These are phyloP conservation scores for Nesidiocoris tenuis DNA, from an alignment of 2,888 invertebrate genomes.

Conservation along the genomic window DNA sequence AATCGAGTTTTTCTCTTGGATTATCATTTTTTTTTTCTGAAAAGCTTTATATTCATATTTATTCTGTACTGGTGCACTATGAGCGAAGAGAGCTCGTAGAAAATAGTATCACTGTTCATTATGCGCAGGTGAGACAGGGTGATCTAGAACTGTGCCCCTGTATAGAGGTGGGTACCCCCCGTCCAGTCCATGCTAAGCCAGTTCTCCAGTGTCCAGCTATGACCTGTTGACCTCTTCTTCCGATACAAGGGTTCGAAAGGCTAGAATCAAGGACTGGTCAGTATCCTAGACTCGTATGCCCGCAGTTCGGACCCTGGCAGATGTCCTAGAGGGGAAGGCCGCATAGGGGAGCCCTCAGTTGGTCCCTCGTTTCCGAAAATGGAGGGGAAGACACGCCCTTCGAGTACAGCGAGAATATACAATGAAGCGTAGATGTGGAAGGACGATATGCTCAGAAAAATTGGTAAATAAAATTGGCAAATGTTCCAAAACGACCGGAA, in stretches of 20 bases:
- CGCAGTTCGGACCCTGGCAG: background rate
- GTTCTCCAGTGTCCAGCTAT: background rate
- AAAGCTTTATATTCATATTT: too few species aligned
- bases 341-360: background rate
- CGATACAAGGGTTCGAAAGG: background rate
- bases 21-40: too few species aligned
- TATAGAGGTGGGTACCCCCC: background rate
- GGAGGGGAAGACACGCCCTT: background rate
- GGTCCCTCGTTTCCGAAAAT: background rate
- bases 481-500: too few species aligned
- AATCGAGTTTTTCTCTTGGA: too few species aligned
- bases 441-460: too few species aligned
- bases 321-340: background rate
- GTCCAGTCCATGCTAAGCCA: background rate
- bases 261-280: too few species aligned
- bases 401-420: background rate
- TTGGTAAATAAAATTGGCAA: too few species aligned
- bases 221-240: background rate
- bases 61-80: too few species aligned
- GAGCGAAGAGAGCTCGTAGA: background rate
- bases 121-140: background rate
- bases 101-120: background rate
- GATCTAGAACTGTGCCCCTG: background rate
- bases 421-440: background rate
- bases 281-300: background rate